A percentile compares a stretch with the other conserved stretches of the same genome.
Conservation (phyloP, 2,797 vertebrate genomes). For the Xenopus petersii region DNA sequence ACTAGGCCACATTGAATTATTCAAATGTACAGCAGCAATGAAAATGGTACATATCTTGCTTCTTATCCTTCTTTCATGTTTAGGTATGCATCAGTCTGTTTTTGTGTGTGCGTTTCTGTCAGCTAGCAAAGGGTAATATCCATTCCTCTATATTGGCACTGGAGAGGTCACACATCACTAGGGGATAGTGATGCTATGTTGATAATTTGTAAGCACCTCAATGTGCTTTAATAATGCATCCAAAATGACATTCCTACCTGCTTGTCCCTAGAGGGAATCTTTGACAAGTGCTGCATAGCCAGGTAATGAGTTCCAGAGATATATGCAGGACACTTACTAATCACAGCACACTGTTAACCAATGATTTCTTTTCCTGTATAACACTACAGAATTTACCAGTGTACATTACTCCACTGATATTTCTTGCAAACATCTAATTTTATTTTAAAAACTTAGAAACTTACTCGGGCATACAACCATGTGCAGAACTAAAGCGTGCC, state of each 20-base stretch:
- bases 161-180: slow-evolving; percentile 37
- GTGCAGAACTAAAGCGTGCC: too few species aligned
- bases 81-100: slow-evolving; percentile 22
- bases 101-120: slow-evolving; percentile 9
- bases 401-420: slow-evolving; percentile 7
- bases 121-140: slow-evolving; percentile 22
- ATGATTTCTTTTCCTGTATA: slow-evolving; percentile 27
- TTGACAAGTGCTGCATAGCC: slow-evolving; percentile 40
- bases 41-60: slow-evolving; percentile 52
- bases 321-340: slow-evolving; percentile 32
- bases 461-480: too few species aligned
- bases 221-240: slow-evolving; percentile 52
- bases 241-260: slow-evolving; percentile 56
- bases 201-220: slow-evolving; percentile 74
- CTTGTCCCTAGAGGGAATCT: slow-evolving; percentile 61
- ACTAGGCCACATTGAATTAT: slow-evolving; percentile 63
- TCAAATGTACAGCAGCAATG: slow-evolving; percentile 56
- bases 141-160: slow-evolving; percentile 19
- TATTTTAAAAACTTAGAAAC: background rate
- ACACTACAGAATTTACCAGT: slow-evolving; percentile 8
- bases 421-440: background rate
- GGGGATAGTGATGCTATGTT: slow-evolving; percentile 49
- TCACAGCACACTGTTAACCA: slow-evolving; percentile 31
- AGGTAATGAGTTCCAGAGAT: slow-evolving; percentile 46
- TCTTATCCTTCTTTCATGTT: slow-evolving; percentile 35